A percentile compares a stretch with the other conserved stretches of the same genome.
These are phyloP conservation scores for Pherbina coryleti DNA, from an alignment of 2,888 invertebrate genomes.

Conservation along the genomic window DNA sequence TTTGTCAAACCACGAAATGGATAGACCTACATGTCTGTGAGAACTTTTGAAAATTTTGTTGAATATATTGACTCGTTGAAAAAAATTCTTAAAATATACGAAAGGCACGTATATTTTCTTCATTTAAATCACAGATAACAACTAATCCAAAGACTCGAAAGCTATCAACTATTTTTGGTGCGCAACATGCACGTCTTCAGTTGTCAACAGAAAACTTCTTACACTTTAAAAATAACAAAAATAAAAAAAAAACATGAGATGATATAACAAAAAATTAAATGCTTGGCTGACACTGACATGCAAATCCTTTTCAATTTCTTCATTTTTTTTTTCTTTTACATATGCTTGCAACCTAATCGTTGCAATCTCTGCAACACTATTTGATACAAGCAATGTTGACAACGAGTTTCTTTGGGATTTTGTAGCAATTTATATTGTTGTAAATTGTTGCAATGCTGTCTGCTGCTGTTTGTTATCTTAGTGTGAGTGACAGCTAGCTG, in stretches of 20 bases:
- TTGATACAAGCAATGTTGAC: constrained; percentile 7
- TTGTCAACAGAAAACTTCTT: not conserved
- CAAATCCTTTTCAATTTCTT: constrained; percentile 5
- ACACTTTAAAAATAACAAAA: not conserved
- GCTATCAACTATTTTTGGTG: not conserved
- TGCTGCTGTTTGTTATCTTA: not conserved
- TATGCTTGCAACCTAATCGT: not conserved
- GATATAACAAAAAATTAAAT: not conserved
- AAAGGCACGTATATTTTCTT: too few relatives aligned
- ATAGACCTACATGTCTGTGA: too few relatives aligned
- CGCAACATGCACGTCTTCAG: not conserved
- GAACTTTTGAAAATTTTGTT: too few relatives aligned
- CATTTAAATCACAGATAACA: too few relatives aligned
- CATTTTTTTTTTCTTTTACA: not conserved
- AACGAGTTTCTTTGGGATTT: constrained; percentile 7
- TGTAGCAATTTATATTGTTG: not conserved
- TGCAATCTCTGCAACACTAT: not conserved
- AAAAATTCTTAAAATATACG: too few relatives aligned
- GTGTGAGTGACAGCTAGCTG: constrained; percentile 27
- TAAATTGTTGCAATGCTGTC: not conserved
- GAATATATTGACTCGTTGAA: too few relatives aligned
- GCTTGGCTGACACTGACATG: constrained; percentile 9
- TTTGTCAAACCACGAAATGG: too few relatives aligned
- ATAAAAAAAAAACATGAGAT: not conserved
- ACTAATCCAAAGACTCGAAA: not conserved